Evolutionary conservation across 2,797 vertebrate genomes (phyloP).

Genomic region (Onychomys torridus): DNA sequence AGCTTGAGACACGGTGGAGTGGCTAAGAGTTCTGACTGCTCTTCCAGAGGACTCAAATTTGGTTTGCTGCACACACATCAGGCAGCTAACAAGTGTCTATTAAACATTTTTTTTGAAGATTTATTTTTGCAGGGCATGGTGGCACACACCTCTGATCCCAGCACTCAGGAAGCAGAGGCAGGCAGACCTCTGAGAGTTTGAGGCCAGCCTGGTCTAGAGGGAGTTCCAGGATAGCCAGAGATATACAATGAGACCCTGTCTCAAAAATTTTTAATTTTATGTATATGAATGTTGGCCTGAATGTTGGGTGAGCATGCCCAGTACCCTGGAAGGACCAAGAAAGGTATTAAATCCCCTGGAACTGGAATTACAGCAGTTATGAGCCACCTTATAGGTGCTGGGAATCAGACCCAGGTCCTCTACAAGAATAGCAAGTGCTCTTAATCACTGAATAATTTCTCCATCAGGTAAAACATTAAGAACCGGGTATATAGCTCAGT

Average conservation of each 20-base stretch:
- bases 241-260: not conserved
- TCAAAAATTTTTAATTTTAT: not conserved
- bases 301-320: not conserved
- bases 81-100: not conserved
- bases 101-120: not conserved
- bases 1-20: not conserved
- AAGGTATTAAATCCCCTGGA: not conserved
- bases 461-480: not conserved
- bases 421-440: not conserved
- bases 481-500: not conserved
- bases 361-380: not conserved
- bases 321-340: not conserved
- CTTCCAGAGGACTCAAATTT: not conserved
- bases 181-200: not conserved
- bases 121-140: not conserved
- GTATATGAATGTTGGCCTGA: not conserved
- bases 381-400: not conserved
- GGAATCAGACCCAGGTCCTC: not conserved
- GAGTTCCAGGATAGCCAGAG: not conserved
- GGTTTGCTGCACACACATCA: not conserved
- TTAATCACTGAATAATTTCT: not conserved
- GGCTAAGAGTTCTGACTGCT: not conserved
- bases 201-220: not conserved
- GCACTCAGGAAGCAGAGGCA: not conserved
- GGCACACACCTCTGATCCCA: not conserved